Percentiles rank a stretch among this genome's conserved stretches.
Conservation (phyloP, 2,797 vertebrate genomes). For the Sebastes hubbsi region DNA sequence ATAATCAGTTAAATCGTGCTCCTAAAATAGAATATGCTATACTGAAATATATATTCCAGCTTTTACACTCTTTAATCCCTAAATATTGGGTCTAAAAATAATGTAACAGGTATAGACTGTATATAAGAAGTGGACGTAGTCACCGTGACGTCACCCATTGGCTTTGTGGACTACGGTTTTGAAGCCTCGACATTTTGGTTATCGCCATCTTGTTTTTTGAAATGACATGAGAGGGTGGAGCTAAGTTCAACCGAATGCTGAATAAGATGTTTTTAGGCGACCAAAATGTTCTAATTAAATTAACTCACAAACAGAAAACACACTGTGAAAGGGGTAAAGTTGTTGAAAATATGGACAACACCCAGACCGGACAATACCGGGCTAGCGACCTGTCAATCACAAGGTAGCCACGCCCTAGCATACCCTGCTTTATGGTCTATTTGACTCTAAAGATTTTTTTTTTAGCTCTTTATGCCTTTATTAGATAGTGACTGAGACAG, state of each 20-base stretch:
- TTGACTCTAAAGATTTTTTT: fast-evolving
- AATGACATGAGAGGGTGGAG: not conserved
- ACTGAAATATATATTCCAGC: not conserved
- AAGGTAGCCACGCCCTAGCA: not conserved
- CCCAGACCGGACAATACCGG: not conserved
- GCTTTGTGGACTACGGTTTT: not conserved
- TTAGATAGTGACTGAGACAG: too few relatives aligned
- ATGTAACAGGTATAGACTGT: not conserved
- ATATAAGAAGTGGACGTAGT: not conserved
- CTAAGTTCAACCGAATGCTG: not conserved
- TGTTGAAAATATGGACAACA: not conserved
- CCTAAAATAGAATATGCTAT: not conserved
- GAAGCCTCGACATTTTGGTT: not conserved
- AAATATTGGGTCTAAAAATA: not conserved
- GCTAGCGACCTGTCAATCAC: not conserved
- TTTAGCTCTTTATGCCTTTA: too few relatives aligned
- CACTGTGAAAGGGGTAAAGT: not conserved
- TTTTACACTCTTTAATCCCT: not conserved
- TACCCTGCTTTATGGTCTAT: not conserved
- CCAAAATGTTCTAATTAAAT: not conserved
- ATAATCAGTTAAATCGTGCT: not conserved
- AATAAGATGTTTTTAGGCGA: not conserved
- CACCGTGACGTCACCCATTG: not conserved
- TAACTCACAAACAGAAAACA: not conserved
- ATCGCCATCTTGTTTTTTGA: not conserved